Base-by-base conservation (phyloP, 2,888 invertebrate species). In the Torymus auratus region DNA sequence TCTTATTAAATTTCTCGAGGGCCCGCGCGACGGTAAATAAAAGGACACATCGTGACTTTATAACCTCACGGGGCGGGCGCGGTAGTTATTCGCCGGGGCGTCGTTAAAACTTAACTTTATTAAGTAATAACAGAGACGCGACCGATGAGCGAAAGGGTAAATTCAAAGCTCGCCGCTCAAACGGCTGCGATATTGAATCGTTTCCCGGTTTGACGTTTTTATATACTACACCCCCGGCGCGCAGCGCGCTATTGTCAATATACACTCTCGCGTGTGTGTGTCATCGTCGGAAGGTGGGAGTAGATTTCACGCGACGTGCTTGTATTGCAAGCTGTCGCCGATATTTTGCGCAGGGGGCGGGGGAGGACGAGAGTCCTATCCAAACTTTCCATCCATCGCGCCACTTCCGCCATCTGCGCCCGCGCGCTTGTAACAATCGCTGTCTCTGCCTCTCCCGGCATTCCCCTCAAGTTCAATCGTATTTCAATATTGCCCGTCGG, bases 321-420 rank as follows among this genome's bases (percentile, higher is more conserved):
- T 78, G 83, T 79, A 76, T 79, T 73, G 81, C 83, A 79, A 79
- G 81, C 74, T 81, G 83, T 80, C 77, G 64, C 71, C 74, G 64
- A 81, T 76, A 77, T 78, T 72, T 72, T 55, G 52, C 56, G 7
- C 28, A 28, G 28, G 4, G 28, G 4, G 28, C 2, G 28, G 7
- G 28, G 7, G 28, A 28, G 28, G 3, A 7, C 53, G 79, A 61
- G 71, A 75, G 80, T 75, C 65, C 58, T 72, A 77, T 73, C 60
- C 73, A 77, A 73, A 81, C 76, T 74, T 77, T 62, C 58, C 58
- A 62, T 80, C 72, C 67, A 71, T 76, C 75, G 80, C 75, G 76
- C 55, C 61, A 69, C 80, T 73, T 77, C 61, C 61, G 64, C 14
- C 68, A 78, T 78, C 60, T 69, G 76, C 56, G 60, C 55, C 41